Percentiles rank a stretch among this genome's conserved stretches.
Conservation (phyloP, 2,797 vertebrate genomes). For the Lepus townsendii region DNA sequence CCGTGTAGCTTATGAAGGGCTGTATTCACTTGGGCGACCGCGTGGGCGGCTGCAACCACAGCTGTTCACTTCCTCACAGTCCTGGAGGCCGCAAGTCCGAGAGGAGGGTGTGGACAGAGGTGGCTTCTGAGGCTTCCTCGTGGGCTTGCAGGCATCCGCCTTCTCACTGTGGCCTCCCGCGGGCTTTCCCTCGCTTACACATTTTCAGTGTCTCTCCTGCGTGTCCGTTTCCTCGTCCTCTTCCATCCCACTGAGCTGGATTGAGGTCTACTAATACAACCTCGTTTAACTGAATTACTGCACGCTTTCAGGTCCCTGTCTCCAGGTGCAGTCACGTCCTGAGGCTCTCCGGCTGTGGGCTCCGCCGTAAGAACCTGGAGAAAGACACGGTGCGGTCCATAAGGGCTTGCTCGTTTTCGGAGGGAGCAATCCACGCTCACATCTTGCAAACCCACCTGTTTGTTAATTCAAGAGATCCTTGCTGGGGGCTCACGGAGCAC, state of each 20-base stretch:
- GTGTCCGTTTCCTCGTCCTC: background rate
- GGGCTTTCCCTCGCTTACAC: background rate
- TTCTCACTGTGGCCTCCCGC: background rate
- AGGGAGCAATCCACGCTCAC: background rate
- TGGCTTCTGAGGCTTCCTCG: background rate
- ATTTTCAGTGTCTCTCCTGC: background rate
- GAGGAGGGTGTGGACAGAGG: background rate
- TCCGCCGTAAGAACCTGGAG: background rate
- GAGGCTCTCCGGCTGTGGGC: background rate
- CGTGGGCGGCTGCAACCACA: background rate
- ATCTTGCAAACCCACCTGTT: background rate
- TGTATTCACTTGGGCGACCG: background rate
- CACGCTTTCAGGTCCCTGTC: background rate
- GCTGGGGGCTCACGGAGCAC: background rate
- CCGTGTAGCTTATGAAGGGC: background rate
- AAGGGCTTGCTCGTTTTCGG: background rate
- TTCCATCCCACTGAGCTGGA: background rate
- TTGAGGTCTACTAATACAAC: background rate
- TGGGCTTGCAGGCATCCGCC: background rate
- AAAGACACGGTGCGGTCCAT: background rate
- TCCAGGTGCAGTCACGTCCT: background rate
- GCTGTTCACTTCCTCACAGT: background rate
- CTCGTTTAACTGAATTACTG: background rate
- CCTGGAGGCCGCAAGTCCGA: background rate
- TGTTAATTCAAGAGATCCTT: conserved; percentile 34